Conservation (phyloP, 2,113 vertebrate genomes). For the Myrmecophaga tridactyla region DNA sequence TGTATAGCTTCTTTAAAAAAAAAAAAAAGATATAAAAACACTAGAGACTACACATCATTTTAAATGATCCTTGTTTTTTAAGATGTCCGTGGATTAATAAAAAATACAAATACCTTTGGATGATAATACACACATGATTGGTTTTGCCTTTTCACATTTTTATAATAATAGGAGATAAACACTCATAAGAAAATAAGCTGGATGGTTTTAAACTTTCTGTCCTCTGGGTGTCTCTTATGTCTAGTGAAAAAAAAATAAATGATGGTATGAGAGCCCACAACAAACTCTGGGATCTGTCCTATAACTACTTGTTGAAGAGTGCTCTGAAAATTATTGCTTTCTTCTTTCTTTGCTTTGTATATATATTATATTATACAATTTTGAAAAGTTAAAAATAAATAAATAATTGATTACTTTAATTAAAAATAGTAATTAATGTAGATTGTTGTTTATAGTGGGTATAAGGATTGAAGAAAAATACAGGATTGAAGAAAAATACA, state of each 20-base stretch:
- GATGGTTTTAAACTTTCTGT: constrained; percentile 30
- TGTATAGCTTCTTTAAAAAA: no score
- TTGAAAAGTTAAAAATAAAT: neutral
- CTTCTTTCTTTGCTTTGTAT: no score
- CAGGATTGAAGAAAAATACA: neutral
- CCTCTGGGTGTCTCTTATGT: constrained; percentile 70
- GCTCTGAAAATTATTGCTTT: no score
- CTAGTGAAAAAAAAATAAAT: constrained; percentile 66
- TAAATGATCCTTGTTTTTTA: neutral
- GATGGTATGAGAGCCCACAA: no score
- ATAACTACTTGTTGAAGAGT: no score
- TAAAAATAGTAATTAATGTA: neutral
- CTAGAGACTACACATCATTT: no score
- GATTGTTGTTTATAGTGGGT: neutral
- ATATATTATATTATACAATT: no score
- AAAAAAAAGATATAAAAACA: no score
- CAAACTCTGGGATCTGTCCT: no score
- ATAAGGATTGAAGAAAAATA: neutral
- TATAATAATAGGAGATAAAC: neutral
- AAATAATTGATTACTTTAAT: neutral
- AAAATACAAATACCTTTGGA: neutral
- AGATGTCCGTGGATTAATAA: neutral
- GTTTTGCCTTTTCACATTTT: neutral
- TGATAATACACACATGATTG: neutral
- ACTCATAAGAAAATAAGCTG: neutral